phyloP scores from a whole-genome alignment of 2,113 vertebrate species.

The Clarias gariepinus region DNA sequence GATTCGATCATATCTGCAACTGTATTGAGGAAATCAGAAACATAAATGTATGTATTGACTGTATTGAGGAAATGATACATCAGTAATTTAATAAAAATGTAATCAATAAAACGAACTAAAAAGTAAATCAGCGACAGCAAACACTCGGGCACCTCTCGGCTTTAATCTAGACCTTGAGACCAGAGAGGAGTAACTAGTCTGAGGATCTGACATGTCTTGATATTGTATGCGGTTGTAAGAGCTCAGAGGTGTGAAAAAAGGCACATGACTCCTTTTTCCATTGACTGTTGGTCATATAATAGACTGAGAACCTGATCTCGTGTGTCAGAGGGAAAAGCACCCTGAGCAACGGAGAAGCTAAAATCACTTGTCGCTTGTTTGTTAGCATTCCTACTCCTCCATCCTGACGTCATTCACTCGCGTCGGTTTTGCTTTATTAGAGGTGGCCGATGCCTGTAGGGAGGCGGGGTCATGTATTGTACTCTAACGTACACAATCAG shows the following conservation, averaged over 20 bases:
- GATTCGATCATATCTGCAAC: no score
- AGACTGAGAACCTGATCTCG: slow-evolving; percentile 4
- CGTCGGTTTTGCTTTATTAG: slow-evolving; percentile 29
- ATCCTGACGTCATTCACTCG: slow-evolving; percentile 39
- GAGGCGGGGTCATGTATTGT: not conserved
- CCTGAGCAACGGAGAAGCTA: not conserved
- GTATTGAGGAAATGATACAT: no score
- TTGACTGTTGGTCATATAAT: not conserved
- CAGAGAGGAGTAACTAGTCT: no score
- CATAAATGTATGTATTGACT: no score
- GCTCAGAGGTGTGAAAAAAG: not conserved
- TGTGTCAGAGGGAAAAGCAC: slow-evolving; percentile 9
- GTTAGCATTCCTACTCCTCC: slow-evolving; percentile 47
- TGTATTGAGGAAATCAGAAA: no score
- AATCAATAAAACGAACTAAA: no score
- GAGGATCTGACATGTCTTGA: no score
- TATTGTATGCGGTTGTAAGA: no score
- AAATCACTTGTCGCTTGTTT: slow-evolving; percentile 35
- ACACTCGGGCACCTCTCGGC: no score
- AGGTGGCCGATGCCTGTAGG: slow-evolving; percentile 23
- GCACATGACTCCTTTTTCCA: not conserved
- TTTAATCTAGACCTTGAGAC: no score
- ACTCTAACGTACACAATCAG: slow-evolving; percentile 36
- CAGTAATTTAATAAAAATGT: no score
- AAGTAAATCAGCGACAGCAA: no score